Percentiles rank a stretch among this genome's conserved stretches.
phyloP scores from a whole-genome alignment of 1,140 invertebrate species.

The Halyomorpha halys region DNA sequence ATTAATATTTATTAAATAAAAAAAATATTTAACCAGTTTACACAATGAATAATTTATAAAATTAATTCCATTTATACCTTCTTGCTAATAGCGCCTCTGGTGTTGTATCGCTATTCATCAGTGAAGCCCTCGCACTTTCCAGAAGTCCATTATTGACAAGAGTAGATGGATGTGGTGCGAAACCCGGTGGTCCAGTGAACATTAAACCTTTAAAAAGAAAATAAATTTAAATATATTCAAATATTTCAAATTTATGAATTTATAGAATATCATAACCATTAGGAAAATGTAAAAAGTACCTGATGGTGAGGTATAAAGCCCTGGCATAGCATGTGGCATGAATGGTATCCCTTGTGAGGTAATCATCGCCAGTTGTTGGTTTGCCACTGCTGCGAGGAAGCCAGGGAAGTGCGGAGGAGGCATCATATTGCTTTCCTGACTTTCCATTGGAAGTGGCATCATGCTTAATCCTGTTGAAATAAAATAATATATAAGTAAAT shows the following conservation, averaged over 20 bases:
- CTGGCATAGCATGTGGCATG: conserved; percentile 35
- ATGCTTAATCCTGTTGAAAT: conserved; percentile 27
- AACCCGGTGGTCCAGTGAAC: conserved; percentile 34
- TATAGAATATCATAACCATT: background rate
- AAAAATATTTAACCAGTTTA: no score
- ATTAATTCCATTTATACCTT: conserved; percentile 35
- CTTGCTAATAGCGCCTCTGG: conserved; percentile 38
- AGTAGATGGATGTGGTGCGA: conserved; percentile 38
- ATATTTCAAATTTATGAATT: background rate
- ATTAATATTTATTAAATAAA: no score
- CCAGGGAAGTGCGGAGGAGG: conserved; percentile 30
- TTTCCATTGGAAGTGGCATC: conserved; percentile 27
- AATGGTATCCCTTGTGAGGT: conserved; percentile 36
- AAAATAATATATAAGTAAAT: conserved; percentile 1
- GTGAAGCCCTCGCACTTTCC: conserved; percentile 37
- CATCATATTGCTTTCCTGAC: conserved; percentile 23
- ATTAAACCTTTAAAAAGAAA: conserved; percentile 32
- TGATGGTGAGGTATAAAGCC: conserved; percentile 35
- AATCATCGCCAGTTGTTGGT: conserved; percentile 36
- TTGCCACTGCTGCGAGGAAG: conserved; percentile 33
- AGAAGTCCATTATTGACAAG: conserved; percentile 42
- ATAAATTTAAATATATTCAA: no score
- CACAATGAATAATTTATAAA: background rate
- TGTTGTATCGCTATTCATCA: conserved; percentile 38
- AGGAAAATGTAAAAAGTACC: conserved; percentile 25